Evolutionary conservation across 2,113 vertebrate species (phyloP), one percentile per base, ranked within the genome.

Genomic region (Cinclus cinclus): DNA sequence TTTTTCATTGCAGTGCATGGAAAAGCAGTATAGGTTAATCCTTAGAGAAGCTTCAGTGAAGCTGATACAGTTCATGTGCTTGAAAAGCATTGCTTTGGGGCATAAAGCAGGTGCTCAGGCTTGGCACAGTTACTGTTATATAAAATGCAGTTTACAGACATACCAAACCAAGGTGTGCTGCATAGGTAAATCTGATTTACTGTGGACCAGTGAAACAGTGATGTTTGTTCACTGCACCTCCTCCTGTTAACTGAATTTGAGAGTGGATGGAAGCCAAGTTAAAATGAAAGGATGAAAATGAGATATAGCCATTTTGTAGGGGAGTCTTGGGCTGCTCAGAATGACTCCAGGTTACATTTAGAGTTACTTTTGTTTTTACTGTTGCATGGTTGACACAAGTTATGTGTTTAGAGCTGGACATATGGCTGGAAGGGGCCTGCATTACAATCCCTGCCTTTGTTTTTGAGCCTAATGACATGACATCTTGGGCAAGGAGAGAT

Each of bases 91-190:
- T 0, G 41, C 94, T 92, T 31, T 85, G 81, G 87, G 77, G 77
- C 84, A 56, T 87, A 65, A 82, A 94, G 69, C 90, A 95, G 87
- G 84, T 91, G 52, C 92, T 89, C 16, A 23, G 69, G 39, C 77
- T 74, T 89, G 59, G 80, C 76, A 64, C 39, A 41, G 47, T 81
- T 91, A 59, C 77, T 64, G 70, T 56, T 89, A 9, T 1, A 27
- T 77, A n/a, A 86, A 91, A 62, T 19, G 52, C 52, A 59, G 28
- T 13, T 73, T 62, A 33, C 5, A 9, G 46, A 22, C 24, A 5
- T 78, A 63, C 65, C 65, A n/a, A 21, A 33, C 50, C 15, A 9
- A 58, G 27, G 30, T 30, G 58, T 75, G 44, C 64, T 91, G 47
- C 7, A 0, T 1, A 41, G 65, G 42, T 87, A 6, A 31, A 22